Percentiles rank a stretch among this genome's conserved stretches.
phyloP scores from a whole-genome alignment of 2,888 invertebrate genomes.

The Empis stercorea region DNA sequence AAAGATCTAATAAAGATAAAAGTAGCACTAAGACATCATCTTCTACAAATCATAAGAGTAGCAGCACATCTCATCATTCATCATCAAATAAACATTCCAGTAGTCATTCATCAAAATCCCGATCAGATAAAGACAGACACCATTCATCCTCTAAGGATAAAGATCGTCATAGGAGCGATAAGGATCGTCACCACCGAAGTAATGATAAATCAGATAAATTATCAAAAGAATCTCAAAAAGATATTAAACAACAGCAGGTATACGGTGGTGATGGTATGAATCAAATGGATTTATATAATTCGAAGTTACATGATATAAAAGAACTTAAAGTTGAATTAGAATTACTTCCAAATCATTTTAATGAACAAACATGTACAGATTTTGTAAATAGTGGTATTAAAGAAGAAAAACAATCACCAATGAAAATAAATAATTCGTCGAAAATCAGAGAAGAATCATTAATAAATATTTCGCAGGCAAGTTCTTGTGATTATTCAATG shows the following conservation, averaged over 20 bases:
- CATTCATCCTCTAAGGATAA: conserved; percentile 24
- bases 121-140: conserved; percentile 30
- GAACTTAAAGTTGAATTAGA: conserved; percentile 10
- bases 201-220: no score
- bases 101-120: conserved; percentile 18
- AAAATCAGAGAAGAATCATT: conserved; percentile 25
- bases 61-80: conserved; percentile 9
- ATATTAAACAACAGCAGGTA: conserved; percentile 24
- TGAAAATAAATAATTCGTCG: conserved; percentile 17
- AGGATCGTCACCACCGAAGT: conserved; percentile 17
- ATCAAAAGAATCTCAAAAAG: conserved; percentile 15
- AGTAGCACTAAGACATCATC: conserved; percentile 19
- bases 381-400: neutral
- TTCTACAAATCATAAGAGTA: conserved; percentile 13
- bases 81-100: conserved; percentile 37
- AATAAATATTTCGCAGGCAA: conserved; percentile 43
- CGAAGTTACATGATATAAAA: conserved; percentile 11
- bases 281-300: conserved; percentile 23
- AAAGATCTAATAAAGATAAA: conserved; percentile 12
- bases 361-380: neutral
- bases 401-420: neutral
- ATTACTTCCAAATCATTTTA: conserved; percentile 5
- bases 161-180: conserved; percentile 24
- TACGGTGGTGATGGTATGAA: no score
- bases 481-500: conserved; percentile 58